Percentiles rank a stretch among this genome's conserved stretches.
Conservation (phyloP, 2,113 vertebrate genomes). For the Gopherus flavomarginatus region DNA sequence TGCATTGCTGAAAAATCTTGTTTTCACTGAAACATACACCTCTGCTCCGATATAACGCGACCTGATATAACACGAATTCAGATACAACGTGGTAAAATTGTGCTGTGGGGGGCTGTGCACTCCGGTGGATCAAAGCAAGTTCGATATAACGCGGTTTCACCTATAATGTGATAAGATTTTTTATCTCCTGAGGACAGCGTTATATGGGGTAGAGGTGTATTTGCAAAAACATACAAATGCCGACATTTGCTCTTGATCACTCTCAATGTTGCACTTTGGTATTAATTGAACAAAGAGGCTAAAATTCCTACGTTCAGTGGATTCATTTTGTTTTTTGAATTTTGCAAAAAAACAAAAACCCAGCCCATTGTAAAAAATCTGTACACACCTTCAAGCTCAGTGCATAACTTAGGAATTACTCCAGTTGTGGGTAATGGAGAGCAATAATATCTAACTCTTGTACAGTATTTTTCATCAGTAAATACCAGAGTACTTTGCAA, state of each 20-base stretch:
- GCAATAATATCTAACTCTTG: background rate
- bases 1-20: background rate
- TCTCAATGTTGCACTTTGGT: conserved; percentile 46
- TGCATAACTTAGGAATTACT: background rate
- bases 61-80: too few relatives aligned
- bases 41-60: too few relatives aligned
- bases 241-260: conserved; percentile 35
- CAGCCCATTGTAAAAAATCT: background rate
- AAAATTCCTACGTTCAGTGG: conserved; percentile 66
- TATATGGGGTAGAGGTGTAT: background rate
- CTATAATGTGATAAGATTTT: too few relatives aligned
- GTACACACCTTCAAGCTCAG: too few relatives aligned
- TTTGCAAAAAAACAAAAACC: conserved; percentile 40
- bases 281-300: conserved; percentile 45
- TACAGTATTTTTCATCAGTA: background rate
- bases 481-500: background rate
- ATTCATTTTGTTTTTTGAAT: conserved; percentile 68
- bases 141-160: too few relatives aligned
- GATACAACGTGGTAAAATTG: too few relatives aligned
- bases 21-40: background rate
- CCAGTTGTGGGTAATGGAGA: background rate
- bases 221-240: background rate
- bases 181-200: too few relatives aligned
- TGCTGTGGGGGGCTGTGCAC: too few relatives aligned
- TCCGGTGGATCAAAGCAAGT: too few relatives aligned